phyloP scores from a whole-genome alignment of 2,888 invertebrate species.

The Petrolisthes cinctipes region DNA sequence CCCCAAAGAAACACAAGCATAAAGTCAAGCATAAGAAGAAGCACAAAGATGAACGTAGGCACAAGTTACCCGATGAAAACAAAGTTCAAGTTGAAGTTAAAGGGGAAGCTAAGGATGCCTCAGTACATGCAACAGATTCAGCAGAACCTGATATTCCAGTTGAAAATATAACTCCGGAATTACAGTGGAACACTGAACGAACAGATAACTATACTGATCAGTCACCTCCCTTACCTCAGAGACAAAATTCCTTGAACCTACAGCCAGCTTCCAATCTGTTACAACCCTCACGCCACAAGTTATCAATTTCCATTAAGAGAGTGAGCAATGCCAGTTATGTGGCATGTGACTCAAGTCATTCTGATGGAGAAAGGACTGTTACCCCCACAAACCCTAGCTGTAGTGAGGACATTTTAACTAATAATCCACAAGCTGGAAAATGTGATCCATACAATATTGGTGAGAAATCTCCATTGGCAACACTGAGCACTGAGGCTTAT shows the following conservation, averaged over 20 bases:
- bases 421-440: slow-evolving; percentile 15
- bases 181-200: slow-evolving; percentile 44
- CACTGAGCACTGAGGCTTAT: slow-evolving; percentile 27
- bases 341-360: slow-evolving; percentile 63
- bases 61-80: slow-evolving; percentile 67
- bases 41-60: slow-evolving; percentile 76
- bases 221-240: slow-evolving; percentile 5
- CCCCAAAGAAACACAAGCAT: slow-evolving; percentile 71
- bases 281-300: slow-evolving; percentile 55
- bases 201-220: slow-evolving; percentile 28
- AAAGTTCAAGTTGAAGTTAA: slow-evolving; percentile 66
- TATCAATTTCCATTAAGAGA: slow-evolving; percentile 64
- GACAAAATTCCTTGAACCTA: slow-evolving; percentile 10
- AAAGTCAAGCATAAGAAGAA: slow-evolving; percentile 85
- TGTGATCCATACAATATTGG: slow-evolving; percentile 7
- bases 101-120: slow-evolving; percentile 39
- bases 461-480: slow-evolving; percentile 22
- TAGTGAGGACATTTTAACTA: slow-evolving; percentile 22
- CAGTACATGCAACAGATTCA: slow-evolving; percentile 23
- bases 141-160: slow-evolving; percentile 52
- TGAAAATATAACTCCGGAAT: slow-evolving; percentile 55
- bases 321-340: slow-evolving; percentile 63
- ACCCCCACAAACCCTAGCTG: slow-evolving; percentile 43
- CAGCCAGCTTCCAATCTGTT: slow-evolving; percentile 31
- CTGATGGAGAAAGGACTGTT: slow-evolving; percentile 49